Evolutionary conservation across 2,113 vertebrate species (phyloP).

Genomic region (Cyprinodon tularosa): DNA sequence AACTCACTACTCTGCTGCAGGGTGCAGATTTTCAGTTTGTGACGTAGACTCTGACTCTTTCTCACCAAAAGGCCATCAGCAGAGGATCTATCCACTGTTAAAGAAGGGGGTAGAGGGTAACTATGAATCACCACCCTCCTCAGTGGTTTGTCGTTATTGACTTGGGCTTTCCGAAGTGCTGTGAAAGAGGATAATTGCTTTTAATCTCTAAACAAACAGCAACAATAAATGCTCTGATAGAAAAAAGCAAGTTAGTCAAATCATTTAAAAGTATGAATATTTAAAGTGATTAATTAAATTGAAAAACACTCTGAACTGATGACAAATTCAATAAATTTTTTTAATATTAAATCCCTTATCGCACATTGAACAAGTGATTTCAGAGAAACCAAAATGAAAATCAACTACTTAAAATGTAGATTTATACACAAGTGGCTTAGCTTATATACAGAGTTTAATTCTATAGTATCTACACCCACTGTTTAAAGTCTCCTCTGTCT

Average conservation of each 20-base stretch:
- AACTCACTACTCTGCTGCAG: constrained; percentile 25
- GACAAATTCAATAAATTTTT: background rate
- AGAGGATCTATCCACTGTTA: constrained; percentile 15
- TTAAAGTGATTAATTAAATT: background rate
- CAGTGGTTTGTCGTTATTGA: constrained; percentile 26
- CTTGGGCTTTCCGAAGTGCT: constrained; percentile 18
- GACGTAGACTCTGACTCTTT: constrained; percentile 47
- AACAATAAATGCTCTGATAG: background rate
- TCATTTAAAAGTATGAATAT: background rate
- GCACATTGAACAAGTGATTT: background rate
- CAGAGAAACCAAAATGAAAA: background rate
- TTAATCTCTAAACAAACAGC: constrained; percentile 18
- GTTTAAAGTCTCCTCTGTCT: background rate
- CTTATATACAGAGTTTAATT: background rate
- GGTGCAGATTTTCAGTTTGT: constrained; percentile 26
- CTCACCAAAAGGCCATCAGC: constrained; percentile 13
- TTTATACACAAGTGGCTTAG: background rate
- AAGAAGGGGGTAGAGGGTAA: constrained; percentile 33
- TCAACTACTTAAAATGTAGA: too few species aligned
- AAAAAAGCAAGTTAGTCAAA: background rate
- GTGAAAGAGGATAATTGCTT: constrained; percentile 46
- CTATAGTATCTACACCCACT: background rate
- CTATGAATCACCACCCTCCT: constrained; percentile 47
- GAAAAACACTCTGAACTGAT: background rate
- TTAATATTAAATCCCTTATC: background rate